phyloP scores from a whole-genome alignment of 2,113 vertebrate species.

The pig (Sus scrofa) region T2T-Sscrofa CM000812.6:17037001-17037500 shows the following conservation, averaged over 20 bases:
- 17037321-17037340: not conserved
- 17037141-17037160: too few relatives aligned
- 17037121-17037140: too few relatives aligned
- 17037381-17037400: not conserved
- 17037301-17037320: not conserved
- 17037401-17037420: not conserved
- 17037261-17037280: not conserved
- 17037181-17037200: too few relatives aligned
- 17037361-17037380: not conserved
- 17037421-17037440: not conserved
- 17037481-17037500: not conserved
- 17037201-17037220: too few relatives aligned
- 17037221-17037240: too few relatives aligned
- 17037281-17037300: not conserved
- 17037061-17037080: too few relatives aligned
- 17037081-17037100: too few relatives aligned
- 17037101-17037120: too few relatives aligned
- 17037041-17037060: too few relatives aligned
- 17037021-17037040: too few relatives aligned
- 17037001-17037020: not conserved
- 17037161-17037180: too few relatives aligned
- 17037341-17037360: not conserved
- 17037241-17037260: not conserved
- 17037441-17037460: not conserved
- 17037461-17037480: not conserved